Conservation (phyloP, 1,140 invertebrate species). For the Drosophila pallidifrons region DNA sequence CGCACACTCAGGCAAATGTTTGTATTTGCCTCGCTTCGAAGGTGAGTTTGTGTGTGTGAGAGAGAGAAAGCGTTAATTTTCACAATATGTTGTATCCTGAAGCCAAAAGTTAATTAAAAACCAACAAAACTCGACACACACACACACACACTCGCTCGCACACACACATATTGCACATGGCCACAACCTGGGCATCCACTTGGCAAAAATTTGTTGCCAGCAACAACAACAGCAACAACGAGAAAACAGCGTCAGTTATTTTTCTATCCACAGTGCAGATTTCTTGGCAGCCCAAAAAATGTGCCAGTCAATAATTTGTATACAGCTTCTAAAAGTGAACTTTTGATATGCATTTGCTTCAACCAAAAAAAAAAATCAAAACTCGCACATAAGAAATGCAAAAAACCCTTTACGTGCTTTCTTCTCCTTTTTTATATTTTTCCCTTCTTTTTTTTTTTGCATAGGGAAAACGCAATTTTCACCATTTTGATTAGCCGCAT, state of each 20-base stretch:
- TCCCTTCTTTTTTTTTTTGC: conserved; percentile 18
- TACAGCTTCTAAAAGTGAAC: conserved; percentile 19
- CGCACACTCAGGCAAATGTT: conserved; percentile 55
- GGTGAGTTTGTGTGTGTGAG: conserved; percentile 54
- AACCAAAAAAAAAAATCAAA: conserved; percentile 31
- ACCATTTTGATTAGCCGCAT: conserved; percentile 76
- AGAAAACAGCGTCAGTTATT: conserved; percentile 37
- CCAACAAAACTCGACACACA: conserved; percentile 80
- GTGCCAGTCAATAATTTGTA: conserved; percentile 16
- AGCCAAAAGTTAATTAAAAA: conserved; percentile 85
- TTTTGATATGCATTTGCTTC: conserved; percentile 50
- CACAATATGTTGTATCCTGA: conserved; percentile 84
- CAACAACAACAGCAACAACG: conserved; percentile 24
- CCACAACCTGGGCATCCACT: conserved; percentile 48
- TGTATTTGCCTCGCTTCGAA: conserved; percentile 50
- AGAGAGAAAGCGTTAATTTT: conserved; percentile 72
- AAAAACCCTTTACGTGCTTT: conserved; percentile 17
- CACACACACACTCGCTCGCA: conserved; percentile 2
- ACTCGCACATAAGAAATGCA: conserved; percentile 25
- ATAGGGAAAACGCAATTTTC: conserved; percentile 56
- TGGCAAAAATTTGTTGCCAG: conserved; percentile 48
- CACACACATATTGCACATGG: conserved; percentile 5
- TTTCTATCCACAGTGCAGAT: conserved; percentile 32
- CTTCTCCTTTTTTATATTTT: not conserved
- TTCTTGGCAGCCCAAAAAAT: conserved; percentile 34